phyloP scores from a whole-genome alignment of 2,797 vertebrate species.

The Coracias cyanogaster region DNA sequence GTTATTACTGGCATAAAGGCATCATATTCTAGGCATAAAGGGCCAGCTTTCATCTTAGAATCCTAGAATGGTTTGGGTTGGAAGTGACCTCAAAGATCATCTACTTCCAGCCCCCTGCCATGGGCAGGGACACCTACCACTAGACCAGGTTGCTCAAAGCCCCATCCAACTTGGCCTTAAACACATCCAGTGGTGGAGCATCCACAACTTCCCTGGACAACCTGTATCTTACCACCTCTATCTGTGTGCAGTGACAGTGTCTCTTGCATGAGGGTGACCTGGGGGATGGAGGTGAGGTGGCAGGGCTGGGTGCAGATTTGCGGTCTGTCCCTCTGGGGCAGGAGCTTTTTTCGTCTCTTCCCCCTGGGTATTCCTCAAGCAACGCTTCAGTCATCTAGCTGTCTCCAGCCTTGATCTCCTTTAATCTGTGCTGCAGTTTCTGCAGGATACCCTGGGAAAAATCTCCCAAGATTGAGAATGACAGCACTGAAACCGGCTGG shows the following conservation, averaged over 20 bases:
- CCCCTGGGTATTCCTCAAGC: background rate
- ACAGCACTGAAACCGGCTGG: background rate
- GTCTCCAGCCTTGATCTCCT: background rate
- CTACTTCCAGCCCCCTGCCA: too few species aligned
- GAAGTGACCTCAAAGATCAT: too few species aligned
- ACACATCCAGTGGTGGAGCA: too few species aligned
- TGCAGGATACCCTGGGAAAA: conserved; percentile 13
- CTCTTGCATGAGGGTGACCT: background rate
- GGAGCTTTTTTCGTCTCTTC: background rate
- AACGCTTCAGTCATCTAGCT: background rate
- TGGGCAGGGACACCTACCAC: too few species aligned
- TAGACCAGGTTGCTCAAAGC: too few species aligned
- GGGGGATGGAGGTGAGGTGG: background rate
- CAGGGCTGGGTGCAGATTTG: background rate
- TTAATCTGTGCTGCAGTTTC: conserved; percentile 24
- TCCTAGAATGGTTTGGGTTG: too few species aligned
- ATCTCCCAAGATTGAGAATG: conserved; percentile 33
- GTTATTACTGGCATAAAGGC: background rate
- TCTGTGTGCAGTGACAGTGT: background rate
- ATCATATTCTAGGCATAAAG: background rate
- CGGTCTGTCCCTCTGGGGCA: accelerated
- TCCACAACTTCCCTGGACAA: too few species aligned
- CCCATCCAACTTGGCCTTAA: too few species aligned
- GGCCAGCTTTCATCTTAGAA: background rate
- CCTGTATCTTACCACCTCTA: background rate